These are phyloP conservation scores for Lucilia sericata DNA, from an alignment of 1,140 invertebrate genomes.

Conservation along the genomic window DNA sequence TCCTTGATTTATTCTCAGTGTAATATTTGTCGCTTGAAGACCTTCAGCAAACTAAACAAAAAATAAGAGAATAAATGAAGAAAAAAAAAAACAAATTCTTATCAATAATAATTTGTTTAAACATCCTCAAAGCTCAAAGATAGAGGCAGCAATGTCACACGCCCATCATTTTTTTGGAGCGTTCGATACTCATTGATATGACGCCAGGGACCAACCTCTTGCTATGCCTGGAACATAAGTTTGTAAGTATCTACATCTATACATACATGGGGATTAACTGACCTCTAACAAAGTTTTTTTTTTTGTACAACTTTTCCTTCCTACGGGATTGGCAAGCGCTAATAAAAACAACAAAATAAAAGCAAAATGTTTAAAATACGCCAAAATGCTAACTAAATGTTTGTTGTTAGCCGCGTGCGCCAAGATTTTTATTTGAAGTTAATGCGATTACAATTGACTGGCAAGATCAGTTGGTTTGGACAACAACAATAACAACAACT, in stretches of 20 bases:
- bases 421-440: slow-evolving; percentile 40
- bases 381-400: neutral
- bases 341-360: slow-evolving; percentile 4
- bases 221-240: neutral
- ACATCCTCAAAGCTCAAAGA: slow-evolving; percentile 21
- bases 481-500: neutral
- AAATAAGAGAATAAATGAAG: neutral
- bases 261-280: neutral
- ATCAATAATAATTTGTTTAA: slow-evolving; percentile 41
- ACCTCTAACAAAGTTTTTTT: slow-evolving; percentile 32
- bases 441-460: slow-evolving; percentile 20
- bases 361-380: neutral
- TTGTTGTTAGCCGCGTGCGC: slow-evolving; percentile 40
- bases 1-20: neutral
- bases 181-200: slow-evolving; percentile 37
- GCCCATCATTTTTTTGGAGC: slow-evolving; percentile 39
- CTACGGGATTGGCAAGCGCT: slow-evolving; percentile 33
- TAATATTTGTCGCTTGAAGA: slow-evolving; percentile 28
- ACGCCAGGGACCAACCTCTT: slow-evolving; percentile 35
- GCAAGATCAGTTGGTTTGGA: neutral
- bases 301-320: slow-evolving; percentile 11
- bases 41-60: neutral
- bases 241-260: neutral
- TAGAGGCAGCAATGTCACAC: slow-evolving; percentile 40
- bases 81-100: neutral